Evolutionary conservation across 2,113 vertebrate genomes (phyloP), one percentile per base, ranked within the genome.

Genomic region (Silurus asotus): DNA sequence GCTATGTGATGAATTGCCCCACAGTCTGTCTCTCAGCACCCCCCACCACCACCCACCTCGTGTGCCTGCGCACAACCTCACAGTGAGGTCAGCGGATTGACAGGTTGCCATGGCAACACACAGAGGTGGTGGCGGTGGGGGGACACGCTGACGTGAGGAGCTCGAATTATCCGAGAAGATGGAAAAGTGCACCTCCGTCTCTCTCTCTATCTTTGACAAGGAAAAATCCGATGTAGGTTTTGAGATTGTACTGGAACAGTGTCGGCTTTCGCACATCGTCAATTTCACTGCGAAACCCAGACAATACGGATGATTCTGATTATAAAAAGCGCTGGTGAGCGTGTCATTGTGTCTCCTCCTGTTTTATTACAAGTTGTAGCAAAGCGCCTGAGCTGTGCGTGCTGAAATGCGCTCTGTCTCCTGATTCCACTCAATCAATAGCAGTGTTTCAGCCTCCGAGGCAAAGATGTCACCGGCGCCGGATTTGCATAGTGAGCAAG

Each of bases 101-200:
- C 87, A 67, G 0, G 93, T 94, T 93, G 90, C 89, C 88, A 45
- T 89, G 88, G 92, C 90, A 94, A 94, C 83, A 56, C 13, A 64
- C 49, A 64, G 2, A 61, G 28, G 20, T 62, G 74, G 61, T 81
- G 81, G 89, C 88, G 88, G 81, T 88, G 51, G 59, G 25, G 53
- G 65, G 83, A 78, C 88, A 88, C 23, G 20, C 89, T 86, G 91
- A 92, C 59, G 76, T 81, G 78, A 74, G 82, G 84, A 88, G 88
- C 85, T 89, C 89, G 91, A 91, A 86, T 74, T 90, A 80, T 89
- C 86, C 80, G 83, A 89, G 61, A 83, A 91, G 90, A 86, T 64
- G 25, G 17, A 84, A 62, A 76, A 72, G 82, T 85, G 81, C 82
- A 56, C 83, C 75, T 87, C 74, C 65, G 23, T 83, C 83, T 89